These are phyloP conservation scores for Anguilla rostrata DNA, from an alignment of 2,113 vertebrate species.

Conservation along the genomic window DNA sequence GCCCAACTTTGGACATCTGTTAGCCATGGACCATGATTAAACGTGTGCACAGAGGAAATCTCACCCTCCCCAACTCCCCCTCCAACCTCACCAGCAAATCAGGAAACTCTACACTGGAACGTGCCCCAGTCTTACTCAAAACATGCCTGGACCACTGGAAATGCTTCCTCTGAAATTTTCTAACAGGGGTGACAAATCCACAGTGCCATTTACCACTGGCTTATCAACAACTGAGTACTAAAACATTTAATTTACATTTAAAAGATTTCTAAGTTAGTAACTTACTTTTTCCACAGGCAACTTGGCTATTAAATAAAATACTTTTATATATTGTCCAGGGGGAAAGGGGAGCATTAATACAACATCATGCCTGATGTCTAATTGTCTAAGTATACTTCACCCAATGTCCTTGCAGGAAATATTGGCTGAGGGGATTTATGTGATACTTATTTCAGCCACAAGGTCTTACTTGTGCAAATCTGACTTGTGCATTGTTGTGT, in stretches of 20 bases:
- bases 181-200: not conserved
- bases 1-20: conserved; percentile 60
- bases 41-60: conserved; percentile 59
- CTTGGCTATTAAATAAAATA: not conserved
- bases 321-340: not conserved
- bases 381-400: not conserved
- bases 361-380: not conserved
- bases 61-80: conserved; percentile 21
- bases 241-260: not conserved
- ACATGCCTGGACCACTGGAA: not conserved
- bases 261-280: not conserved
- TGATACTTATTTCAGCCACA: too few species aligned
- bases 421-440: not conserved
- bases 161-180: conserved; percentile 12
- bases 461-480: too few species aligned
- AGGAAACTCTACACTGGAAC: conserved; percentile 32
- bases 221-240: not conserved
- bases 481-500: too few species aligned
- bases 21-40: conserved; percentile 66
- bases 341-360: not conserved
- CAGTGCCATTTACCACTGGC: not conserved
- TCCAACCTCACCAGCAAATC: conserved; percentile 26
- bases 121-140: conserved; percentile 24
- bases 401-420: too few species aligned
- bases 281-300: not conserved